phyloP scores from a whole-genome alignment of 2,113 vertebrate genomes.

The Vicugna pacos region DNA sequence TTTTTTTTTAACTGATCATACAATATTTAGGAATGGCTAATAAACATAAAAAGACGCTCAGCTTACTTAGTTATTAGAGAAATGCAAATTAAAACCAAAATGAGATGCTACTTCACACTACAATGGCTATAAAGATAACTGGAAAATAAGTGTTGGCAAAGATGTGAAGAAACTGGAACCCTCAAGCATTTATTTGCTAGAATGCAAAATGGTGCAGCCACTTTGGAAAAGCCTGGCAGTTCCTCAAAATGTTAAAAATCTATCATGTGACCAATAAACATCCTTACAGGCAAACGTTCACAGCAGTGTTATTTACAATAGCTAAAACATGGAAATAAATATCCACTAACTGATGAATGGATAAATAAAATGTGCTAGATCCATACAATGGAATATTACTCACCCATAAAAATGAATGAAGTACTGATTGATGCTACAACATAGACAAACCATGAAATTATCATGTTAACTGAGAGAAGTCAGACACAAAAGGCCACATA shows the following conservation, averaged over 20 bases:
- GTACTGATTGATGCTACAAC: background rate
- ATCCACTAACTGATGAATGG: background rate
- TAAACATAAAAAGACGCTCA: background rate
- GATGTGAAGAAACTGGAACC: background rate
- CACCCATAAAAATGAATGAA: constrained; percentile 3
- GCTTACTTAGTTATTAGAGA: background rate
- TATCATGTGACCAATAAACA: background rate
- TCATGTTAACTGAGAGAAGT: background rate
- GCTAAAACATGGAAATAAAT: constrained; percentile 38
- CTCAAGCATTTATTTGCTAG: background rate
- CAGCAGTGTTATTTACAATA: background rate
- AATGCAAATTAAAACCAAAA: constrained; percentile 32
- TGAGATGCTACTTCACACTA: constrained; percentile 16
- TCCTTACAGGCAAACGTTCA: background rate
- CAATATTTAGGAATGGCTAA: constrained; percentile 4
- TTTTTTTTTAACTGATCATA: background rate
- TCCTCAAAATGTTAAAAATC: constrained; percentile 27
- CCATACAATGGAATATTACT: background rate
- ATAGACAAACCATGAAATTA: background rate
- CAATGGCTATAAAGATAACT: background rate
- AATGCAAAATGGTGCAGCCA: background rate
- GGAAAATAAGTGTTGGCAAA: background rate
- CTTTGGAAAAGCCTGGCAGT: background rate
- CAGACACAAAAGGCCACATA: background rate
- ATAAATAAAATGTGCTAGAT: background rate